Evolutionary conservation across 1,140 invertebrate genomes (phyloP).

Genomic region (Rhopalosiphum maidis): DNA sequence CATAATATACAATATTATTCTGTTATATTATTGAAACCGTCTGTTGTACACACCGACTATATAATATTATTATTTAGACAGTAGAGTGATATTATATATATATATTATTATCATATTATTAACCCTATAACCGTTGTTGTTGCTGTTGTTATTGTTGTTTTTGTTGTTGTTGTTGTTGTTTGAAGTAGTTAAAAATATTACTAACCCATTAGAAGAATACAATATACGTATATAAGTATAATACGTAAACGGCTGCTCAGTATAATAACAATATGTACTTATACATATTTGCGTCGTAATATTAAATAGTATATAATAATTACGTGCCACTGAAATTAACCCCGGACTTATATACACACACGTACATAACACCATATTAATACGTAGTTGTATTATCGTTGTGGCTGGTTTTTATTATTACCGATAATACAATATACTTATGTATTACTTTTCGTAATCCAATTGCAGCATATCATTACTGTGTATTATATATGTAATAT

Average conservation of each 20-base stretch:
- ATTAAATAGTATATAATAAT: not conserved
- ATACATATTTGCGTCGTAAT: not conserved
- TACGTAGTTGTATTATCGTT: too few relatives aligned
- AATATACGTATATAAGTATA: not conserved
- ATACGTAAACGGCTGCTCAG: not conserved
- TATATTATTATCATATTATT: not conserved
- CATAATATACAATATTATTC: not conserved
- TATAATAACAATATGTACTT: not conserved
- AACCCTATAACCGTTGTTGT: slow-evolving; percentile 38
- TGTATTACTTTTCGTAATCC: not conserved
- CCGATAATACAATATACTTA: not conserved
- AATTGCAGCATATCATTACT: too few relatives aligned
- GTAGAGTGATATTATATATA: not conserved
- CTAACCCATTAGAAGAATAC: slow-evolving; percentile 40
- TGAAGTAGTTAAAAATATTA: slow-evolving; percentile 54
- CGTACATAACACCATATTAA: not conserved
- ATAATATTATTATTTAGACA: not conserved
- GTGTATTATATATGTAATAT: not conserved
- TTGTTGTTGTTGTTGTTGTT: slow-evolving; percentile 54
- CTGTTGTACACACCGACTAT: not conserved
- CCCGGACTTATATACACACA: not conserved
- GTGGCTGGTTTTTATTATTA: not conserved
- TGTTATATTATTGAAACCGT: not conserved
- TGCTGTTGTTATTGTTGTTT: slow-evolving; percentile 20
- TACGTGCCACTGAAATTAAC: not conserved